Conservation (phyloP, 2,797 vertebrate genomes). For the Delichon dasypus region DNA sequence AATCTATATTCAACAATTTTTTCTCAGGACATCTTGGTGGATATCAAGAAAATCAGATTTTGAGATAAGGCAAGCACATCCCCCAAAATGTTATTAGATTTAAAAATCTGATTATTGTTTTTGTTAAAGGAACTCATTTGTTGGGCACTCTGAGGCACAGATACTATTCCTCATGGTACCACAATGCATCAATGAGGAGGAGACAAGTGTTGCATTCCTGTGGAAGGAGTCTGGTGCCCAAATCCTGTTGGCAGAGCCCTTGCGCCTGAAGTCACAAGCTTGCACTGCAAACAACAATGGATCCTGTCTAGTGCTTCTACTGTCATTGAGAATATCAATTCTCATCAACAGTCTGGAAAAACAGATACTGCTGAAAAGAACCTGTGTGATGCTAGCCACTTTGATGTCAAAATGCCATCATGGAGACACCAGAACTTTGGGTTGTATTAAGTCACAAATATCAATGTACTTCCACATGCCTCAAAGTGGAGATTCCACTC, state of each 20-base stretch:
- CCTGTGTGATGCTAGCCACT: background rate
- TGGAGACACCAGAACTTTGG: background rate
- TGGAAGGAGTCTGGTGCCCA: background rate
- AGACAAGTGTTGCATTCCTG: background rate
- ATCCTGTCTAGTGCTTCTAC: background rate
- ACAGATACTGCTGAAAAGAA: background rate
- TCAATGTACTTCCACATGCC: background rate
- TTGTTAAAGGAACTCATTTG: background rate
- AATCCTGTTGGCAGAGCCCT: background rate
- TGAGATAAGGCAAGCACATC: background rate
- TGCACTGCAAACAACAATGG: background rate
- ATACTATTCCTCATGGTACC: background rate
- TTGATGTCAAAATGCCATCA: background rate
- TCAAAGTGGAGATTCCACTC: background rate
- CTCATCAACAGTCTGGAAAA: background rate
- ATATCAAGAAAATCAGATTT: background rate
- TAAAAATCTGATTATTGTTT: background rate
- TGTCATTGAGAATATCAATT: background rate
- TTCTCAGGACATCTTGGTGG: background rate
- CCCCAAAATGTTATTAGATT: background rate
- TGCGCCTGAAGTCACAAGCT: background rate
- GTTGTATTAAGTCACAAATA: background rate
- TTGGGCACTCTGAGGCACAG: background rate
- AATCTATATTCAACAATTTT: background rate
- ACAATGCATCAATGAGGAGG: background rate